phyloP scores from a whole-genome alignment of 2,888 invertebrate species.

The Rhingia rostrata region DNA sequence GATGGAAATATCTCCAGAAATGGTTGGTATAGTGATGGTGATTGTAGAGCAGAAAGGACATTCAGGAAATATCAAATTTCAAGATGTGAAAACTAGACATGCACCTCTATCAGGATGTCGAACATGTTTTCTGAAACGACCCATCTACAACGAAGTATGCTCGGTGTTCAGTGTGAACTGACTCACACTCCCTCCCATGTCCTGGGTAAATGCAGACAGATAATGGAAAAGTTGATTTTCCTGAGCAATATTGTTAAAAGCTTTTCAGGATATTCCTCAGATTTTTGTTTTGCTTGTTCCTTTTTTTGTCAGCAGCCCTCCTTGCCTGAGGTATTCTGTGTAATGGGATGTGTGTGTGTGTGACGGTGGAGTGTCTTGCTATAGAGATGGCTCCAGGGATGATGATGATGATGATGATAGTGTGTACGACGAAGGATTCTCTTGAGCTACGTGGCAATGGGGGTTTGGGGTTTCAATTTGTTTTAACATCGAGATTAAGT shows the following conservation, averaged over 20 bases:
- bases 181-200: neutral
- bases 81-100: constrained; percentile 34
- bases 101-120: constrained; percentile 33
- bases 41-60: constrained; percentile 24
- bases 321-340: constrained; percentile 8
- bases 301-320: constrained; percentile 12
- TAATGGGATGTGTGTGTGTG: neutral
- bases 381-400: constrained; percentile 8
- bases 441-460: constrained; percentile 5
- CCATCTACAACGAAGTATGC: constrained; percentile 8
- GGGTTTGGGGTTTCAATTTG: constrained; percentile 65
- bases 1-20: constrained; percentile 23
- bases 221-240: constrained; percentile 73
- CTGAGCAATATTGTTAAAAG: constrained; percentile 71
- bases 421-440: constrained; percentile 33
- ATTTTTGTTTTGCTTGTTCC: constrained; percentile 17
- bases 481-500: constrained; percentile 73
- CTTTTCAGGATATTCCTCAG: constrained; percentile 71
- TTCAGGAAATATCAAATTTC: constrained; percentile 62
- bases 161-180: constrained; percentile 26
- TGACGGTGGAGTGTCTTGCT: constrained; percentile 24
- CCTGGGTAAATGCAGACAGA: constrained; percentile 28
- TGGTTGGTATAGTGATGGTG: no score
- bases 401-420: no score
- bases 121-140: constrained; percentile 20